Evolutionary conservation across 2,113 vertebrate species (phyloP).

Genomic region (Aegotheles bennettii): DNA sequence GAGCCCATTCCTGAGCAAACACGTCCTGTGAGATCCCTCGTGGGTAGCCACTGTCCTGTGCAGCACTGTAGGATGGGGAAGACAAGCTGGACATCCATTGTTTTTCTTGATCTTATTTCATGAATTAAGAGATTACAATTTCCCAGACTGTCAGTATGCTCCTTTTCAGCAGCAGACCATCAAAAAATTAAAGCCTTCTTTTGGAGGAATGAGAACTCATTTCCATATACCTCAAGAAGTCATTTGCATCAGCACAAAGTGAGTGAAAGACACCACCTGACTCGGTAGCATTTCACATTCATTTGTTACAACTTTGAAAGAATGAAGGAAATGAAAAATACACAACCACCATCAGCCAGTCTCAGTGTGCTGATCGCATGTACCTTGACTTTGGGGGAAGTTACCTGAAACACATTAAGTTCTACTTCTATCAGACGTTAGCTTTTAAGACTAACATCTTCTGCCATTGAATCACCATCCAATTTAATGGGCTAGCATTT

Average conservation of each 20-base stretch:
- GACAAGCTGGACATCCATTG: fast-evolving
- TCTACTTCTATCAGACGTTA: neutral
- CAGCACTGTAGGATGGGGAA: neutral
- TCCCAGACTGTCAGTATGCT: neutral
- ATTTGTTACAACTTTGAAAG: neutral
- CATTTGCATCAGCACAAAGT: neutral
- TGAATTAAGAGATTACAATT: neutral
- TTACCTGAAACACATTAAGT: neutral
- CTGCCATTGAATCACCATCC: neutral
- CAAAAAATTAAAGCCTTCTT: neutral
- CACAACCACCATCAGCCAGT: neutral
- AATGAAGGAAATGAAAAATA: neutral
- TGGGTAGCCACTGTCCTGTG: neutral
- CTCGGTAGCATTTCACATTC: neutral
- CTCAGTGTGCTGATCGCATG: neutral
- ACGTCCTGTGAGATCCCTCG: fast-evolving
- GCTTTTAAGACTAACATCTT: neutral
- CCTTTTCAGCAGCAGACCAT: neutral
- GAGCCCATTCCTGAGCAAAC: neutral
- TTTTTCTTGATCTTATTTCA: neutral
- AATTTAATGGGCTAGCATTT: neutral
- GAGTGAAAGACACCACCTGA: neutral
- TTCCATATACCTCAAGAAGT: neutral
- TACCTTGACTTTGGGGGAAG: neutral
- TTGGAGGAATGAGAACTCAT: neutral